phyloP scores from a whole-genome alignment of 1,140 invertebrate genomes.

The Saxidomus purpurata region DNA sequence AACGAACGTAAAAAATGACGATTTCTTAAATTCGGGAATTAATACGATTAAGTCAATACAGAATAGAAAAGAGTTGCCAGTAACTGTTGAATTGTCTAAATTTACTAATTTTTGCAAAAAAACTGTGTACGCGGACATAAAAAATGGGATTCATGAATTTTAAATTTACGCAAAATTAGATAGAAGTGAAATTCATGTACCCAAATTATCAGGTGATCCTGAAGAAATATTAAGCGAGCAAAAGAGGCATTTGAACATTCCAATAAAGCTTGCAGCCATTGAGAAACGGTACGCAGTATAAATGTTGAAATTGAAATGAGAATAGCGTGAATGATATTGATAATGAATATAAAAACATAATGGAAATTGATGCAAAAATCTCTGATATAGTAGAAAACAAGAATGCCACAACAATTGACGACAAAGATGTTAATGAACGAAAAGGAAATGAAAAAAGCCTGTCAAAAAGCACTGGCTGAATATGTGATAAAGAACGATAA shows the following conservation, averaged over 20 bases:
- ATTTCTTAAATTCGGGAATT: background rate
- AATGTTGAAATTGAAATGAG: too few relatives aligned
- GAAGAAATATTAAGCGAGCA: too few relatives aligned
- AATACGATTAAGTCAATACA: constrained; percentile 12
- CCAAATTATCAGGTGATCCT: background rate
- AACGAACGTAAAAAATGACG: background rate
- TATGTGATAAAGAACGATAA: too few relatives aligned
- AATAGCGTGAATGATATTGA: background rate
- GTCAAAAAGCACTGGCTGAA: background rate
- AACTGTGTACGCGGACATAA: background rate
- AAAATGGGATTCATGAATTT: background rate
- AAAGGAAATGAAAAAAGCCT: background rate
- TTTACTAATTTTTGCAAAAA: background rate
- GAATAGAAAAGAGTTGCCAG: background rate
- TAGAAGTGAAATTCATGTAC: background rate
- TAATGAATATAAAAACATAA: too few relatives aligned
- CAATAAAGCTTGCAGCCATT: too few relatives aligned
- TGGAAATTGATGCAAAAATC: too few relatives aligned
- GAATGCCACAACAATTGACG: too few relatives aligned
- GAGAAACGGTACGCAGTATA: too few relatives aligned
- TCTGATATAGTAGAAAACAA: too few relatives aligned
- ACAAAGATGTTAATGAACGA: background rate
- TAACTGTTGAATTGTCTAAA: background rate
- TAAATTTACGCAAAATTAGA: constrained; percentile 10
- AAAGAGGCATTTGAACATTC: too few relatives aligned